Percentiles rank a stretch among this genome's conserved stretches.
phyloP scores from a whole-genome alignment of 2,797 vertebrate species.

The Glyptemys insculpta region DNA sequence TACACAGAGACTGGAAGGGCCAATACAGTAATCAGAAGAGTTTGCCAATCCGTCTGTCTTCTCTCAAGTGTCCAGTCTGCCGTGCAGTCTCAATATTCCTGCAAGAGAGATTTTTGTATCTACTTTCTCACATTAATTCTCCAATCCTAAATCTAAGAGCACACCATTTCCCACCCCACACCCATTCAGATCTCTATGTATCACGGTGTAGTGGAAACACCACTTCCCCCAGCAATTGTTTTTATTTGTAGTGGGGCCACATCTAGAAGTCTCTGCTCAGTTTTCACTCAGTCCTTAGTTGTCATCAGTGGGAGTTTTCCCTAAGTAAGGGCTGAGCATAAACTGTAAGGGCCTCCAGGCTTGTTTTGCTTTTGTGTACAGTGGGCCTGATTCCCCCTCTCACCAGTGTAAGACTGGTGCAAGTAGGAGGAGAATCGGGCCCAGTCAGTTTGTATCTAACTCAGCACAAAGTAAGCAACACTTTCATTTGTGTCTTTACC shows the following conservation, averaged over 20 bases:
- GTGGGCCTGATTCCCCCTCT: fast-evolving
- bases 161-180: background rate
- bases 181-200: background rate
- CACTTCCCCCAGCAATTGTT: background rate
- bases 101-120: background rate
- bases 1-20: background rate
- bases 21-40: background rate
- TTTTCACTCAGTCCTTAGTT: background rate
- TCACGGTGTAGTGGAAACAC: background rate
- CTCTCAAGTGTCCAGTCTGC: background rate
- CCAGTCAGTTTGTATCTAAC: background rate
- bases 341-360: background rate
- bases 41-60: conserved; percentile 6
- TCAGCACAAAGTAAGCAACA: background rate
- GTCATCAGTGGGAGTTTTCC: background rate
- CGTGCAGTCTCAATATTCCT: background rate
- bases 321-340: background rate
- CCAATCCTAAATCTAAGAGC: background rate
- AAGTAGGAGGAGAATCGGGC: background rate
- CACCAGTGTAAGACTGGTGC: background rate
- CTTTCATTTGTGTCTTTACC: background rate
- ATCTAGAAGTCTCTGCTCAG: background rate
- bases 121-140: background rate
- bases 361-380: background rate
- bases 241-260: background rate